Evolutionary conservation across 2,797 vertebrate species (phyloP), one percentile per base, ranked within the genome.

Genomic region (Pseudochromis fuscus): DNA sequence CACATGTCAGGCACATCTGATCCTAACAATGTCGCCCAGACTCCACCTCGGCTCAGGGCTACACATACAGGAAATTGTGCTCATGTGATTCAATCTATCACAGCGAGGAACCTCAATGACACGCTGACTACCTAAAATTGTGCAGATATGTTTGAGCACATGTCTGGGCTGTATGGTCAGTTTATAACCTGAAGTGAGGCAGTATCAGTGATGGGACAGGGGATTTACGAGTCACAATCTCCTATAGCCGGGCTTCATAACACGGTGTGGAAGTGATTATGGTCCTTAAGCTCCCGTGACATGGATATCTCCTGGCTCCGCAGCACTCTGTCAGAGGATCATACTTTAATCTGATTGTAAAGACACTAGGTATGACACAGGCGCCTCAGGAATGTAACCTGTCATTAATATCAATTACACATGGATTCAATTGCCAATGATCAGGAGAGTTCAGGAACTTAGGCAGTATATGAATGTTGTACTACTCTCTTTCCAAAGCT

Each of bases 211-310:
- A 84, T 82, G 79, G 57, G 82, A 81, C 57, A 50, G 70, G 67
- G 77, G 79, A 83, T 84, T 82, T 88, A 87, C 75, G 67, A 89
- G 82, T 90, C 88, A 78, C 85, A 77, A 82, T 89, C 87, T 77
- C 84, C 77, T 84, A 82, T 73, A 84, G 78, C 80, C 51, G 77
- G 74, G 81, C 87, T 89, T 79, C 79, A 86, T 68, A 87, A 89
- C 57, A 71, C 49, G 75, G 91, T 87, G 89, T 93, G 93, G 92
- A 92, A 94, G 90, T 93, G 89, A 94, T 95, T 93, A 94, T 73
- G 77, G 89, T 67, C 66, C 77, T 87, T 92, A 91, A 93, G 88
- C 89, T 89, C 71, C 83, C 63, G 75, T 91, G 92, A 94, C 90
- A 94, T 91, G 86, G 89, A 94, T 93, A 93, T 92, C 87, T 92